Evolutionary conservation across 2,888 invertebrate genomes (phyloP).

Genomic region (Scrobipalpa atriplicella): DNA sequence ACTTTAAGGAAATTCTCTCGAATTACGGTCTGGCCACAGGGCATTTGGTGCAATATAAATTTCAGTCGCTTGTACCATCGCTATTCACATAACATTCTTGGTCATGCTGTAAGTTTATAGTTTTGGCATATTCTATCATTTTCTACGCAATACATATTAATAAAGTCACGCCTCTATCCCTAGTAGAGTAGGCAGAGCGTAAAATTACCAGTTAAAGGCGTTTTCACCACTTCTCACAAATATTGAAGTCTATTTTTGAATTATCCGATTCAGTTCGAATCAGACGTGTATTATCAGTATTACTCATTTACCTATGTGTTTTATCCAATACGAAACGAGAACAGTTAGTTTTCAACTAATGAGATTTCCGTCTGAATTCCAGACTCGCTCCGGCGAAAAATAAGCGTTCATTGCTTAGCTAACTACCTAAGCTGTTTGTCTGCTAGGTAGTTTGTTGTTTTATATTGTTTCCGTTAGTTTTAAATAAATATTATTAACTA

Average conservation of each 20-base stretch:
- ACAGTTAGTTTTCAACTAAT: slow-evolving; percentile 17
- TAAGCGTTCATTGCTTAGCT: neutral
- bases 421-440: neutral
- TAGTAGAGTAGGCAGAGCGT: no score
- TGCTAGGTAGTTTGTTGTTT: neutral
- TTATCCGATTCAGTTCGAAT: neutral
- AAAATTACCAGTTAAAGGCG: no score
- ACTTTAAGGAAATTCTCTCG: neutral
- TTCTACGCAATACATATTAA: no score
- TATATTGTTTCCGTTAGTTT: neutral
- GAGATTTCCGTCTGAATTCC: slow-evolving; percentile 11
- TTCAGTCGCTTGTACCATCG: no score
- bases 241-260: no score
- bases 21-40: neutral
- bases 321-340: neutral
- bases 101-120: no score
- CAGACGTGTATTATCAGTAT: neutral
- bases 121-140: no score
- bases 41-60: no score
- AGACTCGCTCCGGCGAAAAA: neutral
- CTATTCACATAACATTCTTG: no score
- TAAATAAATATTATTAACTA: neutral
- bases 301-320: no score
- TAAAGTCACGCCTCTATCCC: no score
- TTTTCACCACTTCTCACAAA: no score